Evolutionary conservation across 2,888 invertebrate genomes (phyloP), one percentile per base, ranked within the genome.

Genomic region (Thera britannica): DNA sequence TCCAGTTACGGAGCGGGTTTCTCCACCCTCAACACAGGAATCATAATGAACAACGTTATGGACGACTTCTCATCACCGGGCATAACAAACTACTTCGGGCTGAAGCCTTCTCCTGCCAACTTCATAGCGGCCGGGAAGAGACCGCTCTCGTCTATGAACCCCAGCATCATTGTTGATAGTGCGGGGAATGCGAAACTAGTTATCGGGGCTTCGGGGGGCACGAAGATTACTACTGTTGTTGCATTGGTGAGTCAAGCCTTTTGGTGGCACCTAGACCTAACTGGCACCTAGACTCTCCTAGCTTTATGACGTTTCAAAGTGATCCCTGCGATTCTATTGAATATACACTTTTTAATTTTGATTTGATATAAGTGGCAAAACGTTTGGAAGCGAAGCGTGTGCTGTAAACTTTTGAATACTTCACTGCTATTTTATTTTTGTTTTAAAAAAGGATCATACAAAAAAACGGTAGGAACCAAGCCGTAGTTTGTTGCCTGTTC

Each of bases 31-130:
- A 95, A 95, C 62, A 97, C 98, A 0, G 99, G 99, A 0, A 97
- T 99, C 35, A 93, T 99, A n/a, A 96, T 98, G 87, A 99, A 99
- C 88, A 97, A 98, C 84, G 97, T 97, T 72, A 98, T 99, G 98
- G 98, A 98, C 77, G 99, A 99, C 84, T 99, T 99, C 87, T 97
- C 98, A 0, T 95, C 96, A 0, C 97, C 97, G 0, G 95, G 96
- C 38, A 94, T 96, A 68, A 92, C 94, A 0, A 96, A 96, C 81
- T 95, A 91, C 71, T 97, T 96, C 84, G 95, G 95, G 1, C 76
- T 97, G 9, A 95, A 96, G 58, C 97, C 97, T 0, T 97, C 98
- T 0, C 95, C 96, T 0, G 95, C 96, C 7, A 98, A 98, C 90
- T 96, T 95, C 80, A 97, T 98, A 74, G 90, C 86, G 58, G 97